Conservation (phyloP, 2,113 vertebrate species). For the Centropristis striata region DNA sequence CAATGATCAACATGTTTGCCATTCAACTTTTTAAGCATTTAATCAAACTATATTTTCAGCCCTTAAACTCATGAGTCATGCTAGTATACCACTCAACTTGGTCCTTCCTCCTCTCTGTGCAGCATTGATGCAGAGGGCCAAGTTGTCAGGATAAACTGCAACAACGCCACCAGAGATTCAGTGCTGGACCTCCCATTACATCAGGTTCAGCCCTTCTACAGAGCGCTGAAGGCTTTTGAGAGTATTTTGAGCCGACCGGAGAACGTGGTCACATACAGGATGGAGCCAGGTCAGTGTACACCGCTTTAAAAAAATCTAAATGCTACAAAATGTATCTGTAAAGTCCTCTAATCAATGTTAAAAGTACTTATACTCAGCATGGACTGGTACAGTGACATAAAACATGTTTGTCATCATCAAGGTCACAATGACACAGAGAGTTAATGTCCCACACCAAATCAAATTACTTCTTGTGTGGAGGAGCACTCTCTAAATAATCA, state of each 20-base stretch:
- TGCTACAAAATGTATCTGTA: background rate
- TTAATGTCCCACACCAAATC: background rate
- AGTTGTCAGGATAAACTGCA: slow-evolving; percentile 90
- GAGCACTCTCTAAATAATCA: slow-evolving; percentile 7
- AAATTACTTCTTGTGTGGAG: background rate
- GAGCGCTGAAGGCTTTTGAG: slow-evolving; percentile 89
- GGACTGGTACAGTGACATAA: background rate
- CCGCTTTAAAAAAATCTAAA: no score
- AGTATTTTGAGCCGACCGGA: slow-evolving; percentile 88
- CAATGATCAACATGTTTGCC: no score
- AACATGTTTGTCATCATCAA: slow-evolving; percentile 1
- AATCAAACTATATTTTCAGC: no score
- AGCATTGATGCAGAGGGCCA: slow-evolving; percentile 87
- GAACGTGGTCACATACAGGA: slow-evolving; percentile 88
- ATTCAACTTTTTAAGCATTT: no score
- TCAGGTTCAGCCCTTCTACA: slow-evolving; percentile 92
- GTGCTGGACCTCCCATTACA: slow-evolving; percentile 91
- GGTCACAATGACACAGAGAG: slow-evolving; percentile 19
- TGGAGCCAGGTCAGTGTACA: slow-evolving; percentile 91
- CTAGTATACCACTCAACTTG: no score
- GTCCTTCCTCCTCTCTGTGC: slow-evolving; percentile 13
- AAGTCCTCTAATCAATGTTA: background rate
- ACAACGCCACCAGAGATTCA: slow-evolving; percentile 94
- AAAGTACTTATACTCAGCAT: background rate
- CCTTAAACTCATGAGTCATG: no score